phyloP scores from a whole-genome alignment of 2,797 vertebrate species.

The Sciurus vulgaris region DNA sequence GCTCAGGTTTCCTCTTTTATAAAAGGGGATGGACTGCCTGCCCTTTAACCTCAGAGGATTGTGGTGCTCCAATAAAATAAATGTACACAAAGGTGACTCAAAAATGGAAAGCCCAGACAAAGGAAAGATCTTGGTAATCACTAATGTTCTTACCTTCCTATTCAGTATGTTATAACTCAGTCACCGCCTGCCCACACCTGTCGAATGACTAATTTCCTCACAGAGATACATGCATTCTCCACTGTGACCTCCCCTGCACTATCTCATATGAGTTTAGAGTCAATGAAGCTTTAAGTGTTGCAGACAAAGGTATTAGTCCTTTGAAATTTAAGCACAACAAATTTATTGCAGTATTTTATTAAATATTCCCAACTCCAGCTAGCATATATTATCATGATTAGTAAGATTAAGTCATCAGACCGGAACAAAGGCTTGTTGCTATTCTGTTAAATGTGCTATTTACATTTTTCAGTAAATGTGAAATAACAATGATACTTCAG shows the following conservation, averaged over 20 bases:
- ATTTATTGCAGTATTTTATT: constrained; percentile 23
- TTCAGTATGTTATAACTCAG: background rate
- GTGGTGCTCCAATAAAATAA: background rate
- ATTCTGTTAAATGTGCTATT: constrained; percentile 49
- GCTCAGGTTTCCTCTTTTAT: background rate
- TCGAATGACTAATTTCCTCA: background rate
- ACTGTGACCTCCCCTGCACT: background rate
- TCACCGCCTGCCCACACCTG: background rate
- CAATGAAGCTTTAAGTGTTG: background rate
- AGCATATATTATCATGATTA: constrained; percentile 58
- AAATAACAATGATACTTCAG: constrained; percentile 37
- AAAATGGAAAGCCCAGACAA: background rate
- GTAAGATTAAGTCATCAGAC: constrained; percentile 46
- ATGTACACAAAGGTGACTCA: background rate
- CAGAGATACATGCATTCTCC: background rate
- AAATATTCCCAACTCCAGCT: constrained; percentile 34
- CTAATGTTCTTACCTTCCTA: background rate
- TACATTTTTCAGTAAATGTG: constrained; percentile 52
- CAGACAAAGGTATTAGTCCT: background rate
- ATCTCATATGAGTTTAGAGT: constrained; percentile 24
- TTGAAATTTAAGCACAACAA: constrained; percentile 34
- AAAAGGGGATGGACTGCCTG: background rate
- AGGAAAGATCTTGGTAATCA: background rate
- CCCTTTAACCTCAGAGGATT: background rate
- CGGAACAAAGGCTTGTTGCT: background rate